These are phyloP conservation scores for Sphaeramia orbicularis DNA, from an alignment of 2,797 vertebrate genomes.

Conservation along the genomic window DNA sequence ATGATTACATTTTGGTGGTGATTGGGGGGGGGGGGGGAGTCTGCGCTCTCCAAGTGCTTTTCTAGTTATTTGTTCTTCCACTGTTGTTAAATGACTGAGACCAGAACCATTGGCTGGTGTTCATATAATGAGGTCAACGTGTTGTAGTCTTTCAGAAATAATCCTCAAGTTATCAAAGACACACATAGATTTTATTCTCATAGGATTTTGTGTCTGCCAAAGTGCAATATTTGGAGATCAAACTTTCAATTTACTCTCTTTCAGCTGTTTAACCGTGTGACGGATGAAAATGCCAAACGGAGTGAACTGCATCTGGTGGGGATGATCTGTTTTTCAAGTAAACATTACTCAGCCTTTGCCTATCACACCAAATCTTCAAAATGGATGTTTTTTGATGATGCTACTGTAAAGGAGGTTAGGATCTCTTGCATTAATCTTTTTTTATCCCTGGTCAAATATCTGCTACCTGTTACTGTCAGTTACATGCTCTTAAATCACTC, in stretches of 20 bases:
- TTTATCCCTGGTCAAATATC: conserved; percentile 25
- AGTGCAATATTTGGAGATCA: conserved; percentile 26
- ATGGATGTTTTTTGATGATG: conserved; percentile 99
- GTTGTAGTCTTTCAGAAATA: conserved; percentile 3
- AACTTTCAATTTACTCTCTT: conserved; percentile 59
- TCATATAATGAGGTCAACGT: neutral
- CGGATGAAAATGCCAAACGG: conserved; percentile 95
- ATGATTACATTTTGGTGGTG: no score
- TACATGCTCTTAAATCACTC: conserved; percentile 17
- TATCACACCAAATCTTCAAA: conserved; percentile 98
- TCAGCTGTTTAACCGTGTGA: conserved; percentile 97
- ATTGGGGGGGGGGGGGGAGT: no score
- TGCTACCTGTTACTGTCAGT: conserved; percentile 17
- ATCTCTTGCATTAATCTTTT: conserved; percentile 22
- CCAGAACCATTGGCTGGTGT: neutral
- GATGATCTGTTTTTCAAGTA: conserved; percentile 98
- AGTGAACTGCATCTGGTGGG: conserved; percentile 96
- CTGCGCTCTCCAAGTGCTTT: no score
- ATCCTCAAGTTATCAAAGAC: conserved; percentile 8
- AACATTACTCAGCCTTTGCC: conserved; percentile 97
- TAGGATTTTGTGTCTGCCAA: conserved; percentile 46
- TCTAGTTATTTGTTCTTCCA: no score
- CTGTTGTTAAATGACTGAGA: no score
- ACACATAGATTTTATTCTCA: conserved; percentile 17
- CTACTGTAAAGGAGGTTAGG: conserved; percentile 96